Percentiles rank a stretch among this genome's conserved stretches.
phyloP scores from a whole-genome alignment of 1,140 invertebrate species.

The Myzus persicae region DNA sequence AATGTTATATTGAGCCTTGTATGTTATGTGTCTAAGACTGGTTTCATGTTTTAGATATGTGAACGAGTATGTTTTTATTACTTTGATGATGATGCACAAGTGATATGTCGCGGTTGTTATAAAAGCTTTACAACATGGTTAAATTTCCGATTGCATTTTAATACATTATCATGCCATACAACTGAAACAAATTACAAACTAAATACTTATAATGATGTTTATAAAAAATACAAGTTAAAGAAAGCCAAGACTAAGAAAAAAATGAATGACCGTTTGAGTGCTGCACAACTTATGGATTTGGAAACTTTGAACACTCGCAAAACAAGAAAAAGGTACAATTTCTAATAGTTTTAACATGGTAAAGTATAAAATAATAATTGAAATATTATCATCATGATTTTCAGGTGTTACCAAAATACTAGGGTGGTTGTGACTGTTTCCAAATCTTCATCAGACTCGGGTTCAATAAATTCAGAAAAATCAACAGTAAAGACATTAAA shows the following conservation, averaged over 20 bases:
- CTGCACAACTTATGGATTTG: conserved; percentile 44
- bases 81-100: conserved; percentile 41
- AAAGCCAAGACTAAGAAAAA: conserved; percentile 48
- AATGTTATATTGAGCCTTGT: background rate
- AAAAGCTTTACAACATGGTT: conserved; percentile 42
- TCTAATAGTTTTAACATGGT: background rate
- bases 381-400: background rate
- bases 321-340: conserved; percentile 49
- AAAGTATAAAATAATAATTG: background rate
- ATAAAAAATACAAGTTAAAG: conserved; percentile 50
- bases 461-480: conserved; percentile 23
- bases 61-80: conserved; percentile 48
- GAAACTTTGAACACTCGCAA: conserved; percentile 52
- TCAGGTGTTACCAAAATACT: conserved; percentile 47
- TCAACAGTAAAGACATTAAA: background rate
- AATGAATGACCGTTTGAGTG: conserved; percentile 19
- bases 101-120: conserved; percentile 48
- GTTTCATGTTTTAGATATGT: background rate
- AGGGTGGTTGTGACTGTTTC: background rate
- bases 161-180: background rate
- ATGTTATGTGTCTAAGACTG: background rate
- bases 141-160: conserved; percentile 43
- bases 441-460: conserved; percentile 16
- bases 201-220: conserved; percentile 40
- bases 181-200: conserved; percentile 30